phyloP scores from a whole-genome alignment of 2,888 invertebrate species.

The Lepeophtheirus nordmannii region DNA sequence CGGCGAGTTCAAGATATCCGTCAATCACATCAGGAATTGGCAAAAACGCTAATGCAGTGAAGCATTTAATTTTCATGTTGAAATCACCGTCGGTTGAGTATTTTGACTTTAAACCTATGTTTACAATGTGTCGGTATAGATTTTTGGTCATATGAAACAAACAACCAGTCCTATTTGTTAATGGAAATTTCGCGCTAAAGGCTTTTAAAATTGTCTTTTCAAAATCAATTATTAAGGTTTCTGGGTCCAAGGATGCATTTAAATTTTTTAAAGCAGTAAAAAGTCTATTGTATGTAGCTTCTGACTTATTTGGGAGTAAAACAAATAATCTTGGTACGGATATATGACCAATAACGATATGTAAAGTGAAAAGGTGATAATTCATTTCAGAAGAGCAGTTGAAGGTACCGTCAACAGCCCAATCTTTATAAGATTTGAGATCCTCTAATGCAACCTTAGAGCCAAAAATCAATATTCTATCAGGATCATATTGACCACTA shows the following conservation, averaged over 20 bases:
- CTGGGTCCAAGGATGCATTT: constrained; percentile 4
- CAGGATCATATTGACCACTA: constrained; percentile 19
- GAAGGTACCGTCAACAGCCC: constrained; percentile 16
- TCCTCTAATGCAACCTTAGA: constrained; percentile 18
- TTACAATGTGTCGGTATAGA: constrained; percentile 13
- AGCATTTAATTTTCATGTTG: constrained; percentile 24
- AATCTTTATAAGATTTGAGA: neutral
- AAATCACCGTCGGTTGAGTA: constrained; percentile 24
- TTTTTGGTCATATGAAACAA: constrained; percentile 25
- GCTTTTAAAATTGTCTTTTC: constrained; percentile 15
- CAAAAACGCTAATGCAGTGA: constrained; percentile 21
- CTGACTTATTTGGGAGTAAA: constrained; percentile 18
- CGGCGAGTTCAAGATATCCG: constrained; percentile 21
- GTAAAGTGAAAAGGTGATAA: constrained; percentile 19
- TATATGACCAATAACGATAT: constrained; percentile 18
- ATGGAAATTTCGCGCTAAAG: constrained; percentile 20
- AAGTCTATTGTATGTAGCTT: constrained; percentile 20
- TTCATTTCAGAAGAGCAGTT: constrained; percentile 8
- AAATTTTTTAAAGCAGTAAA: constrained; percentile 14
- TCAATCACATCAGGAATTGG: constrained; percentile 19
- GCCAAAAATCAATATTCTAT: constrained; percentile 22
- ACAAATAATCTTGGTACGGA: constrained; percentile 22
- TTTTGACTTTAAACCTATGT: constrained; percentile 19
- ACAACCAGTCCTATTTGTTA: constrained; percentile 19
- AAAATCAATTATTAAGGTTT: constrained; percentile 23